These are phyloP conservation scores for Mormoops blainvillei DNA, from an alignment of 2,113 vertebrate genomes.

Conservation along the genomic window DNA sequence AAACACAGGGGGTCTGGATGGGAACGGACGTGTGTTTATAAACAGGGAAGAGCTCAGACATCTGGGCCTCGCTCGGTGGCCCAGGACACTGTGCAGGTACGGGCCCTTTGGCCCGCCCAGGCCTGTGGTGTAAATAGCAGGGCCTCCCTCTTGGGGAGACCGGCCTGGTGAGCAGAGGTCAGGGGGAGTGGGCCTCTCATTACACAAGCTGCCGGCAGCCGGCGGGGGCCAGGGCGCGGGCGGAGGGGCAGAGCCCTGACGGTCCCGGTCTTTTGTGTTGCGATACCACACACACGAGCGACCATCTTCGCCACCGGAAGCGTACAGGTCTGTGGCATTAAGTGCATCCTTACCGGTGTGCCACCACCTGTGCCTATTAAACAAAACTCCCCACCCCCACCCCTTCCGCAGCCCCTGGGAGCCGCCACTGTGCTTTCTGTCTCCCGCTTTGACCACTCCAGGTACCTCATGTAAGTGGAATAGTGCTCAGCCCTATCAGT, in stretches of 20 bases:
- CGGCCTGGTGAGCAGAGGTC: not conserved
- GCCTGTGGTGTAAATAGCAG: not conserved
- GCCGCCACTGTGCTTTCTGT: not conserved
- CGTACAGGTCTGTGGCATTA: not conserved
- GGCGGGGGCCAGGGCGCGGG: not conserved
- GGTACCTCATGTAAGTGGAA: not conserved
- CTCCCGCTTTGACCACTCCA: not conserved
- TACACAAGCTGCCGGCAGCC: not conserved
- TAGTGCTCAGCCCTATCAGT: not conserved
- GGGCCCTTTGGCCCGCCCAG: not conserved
- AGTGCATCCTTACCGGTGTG: too few relatives aligned
- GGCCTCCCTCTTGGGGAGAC: not conserved
- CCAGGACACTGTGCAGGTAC: conserved; percentile 57
- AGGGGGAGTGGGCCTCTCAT: not conserved
- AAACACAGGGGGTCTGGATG: conserved; percentile 48
- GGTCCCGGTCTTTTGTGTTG: not conserved
- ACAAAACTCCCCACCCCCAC: not conserved
- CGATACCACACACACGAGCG: accelerated
- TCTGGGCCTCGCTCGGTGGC: conserved; percentile 38
- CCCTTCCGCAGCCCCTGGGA: too few relatives aligned
- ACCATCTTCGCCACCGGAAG: not conserved
- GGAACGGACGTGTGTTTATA: conserved; percentile 60
- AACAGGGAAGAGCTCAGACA: conserved; percentile 65
- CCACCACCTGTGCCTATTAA: not conserved
- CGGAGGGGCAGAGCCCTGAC: not conserved